Conservation (phyloP, 2,888 invertebrate species). For the Xestoiulus laeticollis region DNA sequence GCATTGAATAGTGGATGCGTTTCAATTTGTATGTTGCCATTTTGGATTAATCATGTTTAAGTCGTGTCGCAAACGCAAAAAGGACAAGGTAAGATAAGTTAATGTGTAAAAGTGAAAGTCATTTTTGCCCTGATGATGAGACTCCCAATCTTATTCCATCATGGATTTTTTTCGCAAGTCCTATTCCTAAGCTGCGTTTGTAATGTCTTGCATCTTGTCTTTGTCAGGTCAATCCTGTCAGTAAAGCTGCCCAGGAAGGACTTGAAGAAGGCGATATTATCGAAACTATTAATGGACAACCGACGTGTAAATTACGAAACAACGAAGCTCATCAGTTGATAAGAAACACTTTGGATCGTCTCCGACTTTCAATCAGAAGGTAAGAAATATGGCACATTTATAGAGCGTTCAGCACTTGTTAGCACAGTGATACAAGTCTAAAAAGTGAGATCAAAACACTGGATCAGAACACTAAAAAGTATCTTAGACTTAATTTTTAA, state of each 20-base stretch:
- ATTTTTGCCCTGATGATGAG: background rate
- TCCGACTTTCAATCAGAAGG: slow-evolving; percentile 61
- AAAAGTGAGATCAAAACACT: too few species aligned
- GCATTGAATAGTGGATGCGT: background rate
- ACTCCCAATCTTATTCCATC: background rate
- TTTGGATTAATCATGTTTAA: slow-evolving; percentile 41
- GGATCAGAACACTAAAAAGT: too few species aligned
- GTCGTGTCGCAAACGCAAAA: background rate
- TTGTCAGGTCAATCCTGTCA: slow-evolving; percentile 82
- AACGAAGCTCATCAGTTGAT: slow-evolving; percentile 72
- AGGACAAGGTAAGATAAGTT: background rate
- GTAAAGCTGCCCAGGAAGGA: slow-evolving; percentile 82
- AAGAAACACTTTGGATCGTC: slow-evolving; percentile 69
- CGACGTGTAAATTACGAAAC: slow-evolving; percentile 74
- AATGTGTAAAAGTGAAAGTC: background rate
- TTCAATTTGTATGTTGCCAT: background rate
- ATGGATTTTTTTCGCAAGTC: background rate
- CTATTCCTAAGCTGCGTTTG: background rate
- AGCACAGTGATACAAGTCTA: too few species aligned
- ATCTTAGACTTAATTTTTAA: too few species aligned
- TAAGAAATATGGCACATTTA: slow-evolving; percentile 57
- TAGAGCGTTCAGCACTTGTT: too few species aligned
- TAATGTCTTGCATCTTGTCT: background rate
- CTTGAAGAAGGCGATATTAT: slow-evolving; percentile 84
- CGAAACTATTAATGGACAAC: slow-evolving; percentile 78